Evolutionary conservation across 2,797 vertebrate genomes (phyloP).

Genomic region (Lacerta agilis): DNA sequence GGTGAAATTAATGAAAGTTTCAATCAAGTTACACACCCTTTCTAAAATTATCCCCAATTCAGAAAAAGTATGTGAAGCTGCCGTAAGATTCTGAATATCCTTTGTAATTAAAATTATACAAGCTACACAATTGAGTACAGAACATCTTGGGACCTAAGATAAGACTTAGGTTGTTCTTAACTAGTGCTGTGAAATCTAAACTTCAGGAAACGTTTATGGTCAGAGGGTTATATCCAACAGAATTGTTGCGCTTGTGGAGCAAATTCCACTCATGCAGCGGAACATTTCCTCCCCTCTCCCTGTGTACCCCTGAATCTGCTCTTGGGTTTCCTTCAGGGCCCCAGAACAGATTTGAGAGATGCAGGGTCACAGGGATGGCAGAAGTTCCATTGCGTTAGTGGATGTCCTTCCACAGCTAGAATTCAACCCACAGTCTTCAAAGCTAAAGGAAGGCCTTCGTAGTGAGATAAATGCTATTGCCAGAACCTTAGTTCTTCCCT

Average conservation of each 20-base stretch:
- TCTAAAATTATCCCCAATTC: not conserved
- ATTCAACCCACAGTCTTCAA: conserved; percentile 42
- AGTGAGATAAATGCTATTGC: not conserved
- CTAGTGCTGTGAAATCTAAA: conserved; percentile 71
- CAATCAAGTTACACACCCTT: not conserved
- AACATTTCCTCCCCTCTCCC: no score
- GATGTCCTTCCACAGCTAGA: no score
- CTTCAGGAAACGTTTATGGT: conserved; percentile 65
- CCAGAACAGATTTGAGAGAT: no score
- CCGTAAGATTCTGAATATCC: conserved; percentile 15
- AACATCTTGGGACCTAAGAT: conserved; percentile 25
- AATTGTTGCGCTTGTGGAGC: no score
- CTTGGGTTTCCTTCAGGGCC: no score
- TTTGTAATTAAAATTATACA: conserved; percentile 47
- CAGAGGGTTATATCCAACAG: no score
- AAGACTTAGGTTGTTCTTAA: conserved; percentile 48
- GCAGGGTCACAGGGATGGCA: no score
- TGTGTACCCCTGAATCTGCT: no score
- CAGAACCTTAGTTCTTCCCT: conserved; percentile 29
- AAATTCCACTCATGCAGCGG: no score
- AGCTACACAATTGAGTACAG: conserved; percentile 53
- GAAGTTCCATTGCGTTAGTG: no score
- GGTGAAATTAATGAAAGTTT: not conserved
- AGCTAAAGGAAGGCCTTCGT: not conserved
- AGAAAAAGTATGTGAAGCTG: not conserved